A percentile compares a stretch with the other conserved stretches of the same genome.
Conservation (phyloP, 2,113 vertebrate species). For the Trichomycterus rosablanca region DNA sequence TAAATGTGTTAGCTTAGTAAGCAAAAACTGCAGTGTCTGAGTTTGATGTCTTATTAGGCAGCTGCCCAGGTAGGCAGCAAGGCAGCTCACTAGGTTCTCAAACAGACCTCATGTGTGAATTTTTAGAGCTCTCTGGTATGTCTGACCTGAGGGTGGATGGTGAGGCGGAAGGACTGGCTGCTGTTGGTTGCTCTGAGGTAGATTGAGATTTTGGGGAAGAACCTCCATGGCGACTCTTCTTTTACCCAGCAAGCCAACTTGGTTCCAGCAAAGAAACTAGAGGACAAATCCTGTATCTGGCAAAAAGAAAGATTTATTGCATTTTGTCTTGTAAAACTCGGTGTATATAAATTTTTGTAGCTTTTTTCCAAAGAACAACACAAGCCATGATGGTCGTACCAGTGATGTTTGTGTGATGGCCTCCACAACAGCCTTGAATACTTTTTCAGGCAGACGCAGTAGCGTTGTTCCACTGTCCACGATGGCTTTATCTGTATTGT, state of each 20-base stretch:
- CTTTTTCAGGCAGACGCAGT: constrained; percentile 87
- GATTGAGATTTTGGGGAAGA: constrained; percentile 93
- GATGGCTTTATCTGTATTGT: constrained; percentile 93
- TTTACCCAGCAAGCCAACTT: constrained; percentile 92
- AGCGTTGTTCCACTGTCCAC: constrained; percentile 96
- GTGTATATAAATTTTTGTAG: no score
- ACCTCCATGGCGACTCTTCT: constrained; percentile 80
- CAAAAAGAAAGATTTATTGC: not conserved
- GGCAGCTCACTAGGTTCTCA: no score
- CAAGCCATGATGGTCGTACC: no score
- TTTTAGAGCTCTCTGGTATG: no score
- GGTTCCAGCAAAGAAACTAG: constrained; percentile 87
- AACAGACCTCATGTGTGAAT: no score
- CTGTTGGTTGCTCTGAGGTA: constrained; percentile 86
- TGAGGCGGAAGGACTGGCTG: constrained; percentile 87
- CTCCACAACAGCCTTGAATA: constrained; percentile 84
- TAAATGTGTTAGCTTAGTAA: no score
- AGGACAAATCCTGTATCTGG: constrained; percentile 86
- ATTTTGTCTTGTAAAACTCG: no score
- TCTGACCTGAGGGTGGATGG: constrained; percentile 86
- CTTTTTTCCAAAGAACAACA: no score
- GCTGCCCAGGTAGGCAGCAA: no score
- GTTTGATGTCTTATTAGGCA: no score
- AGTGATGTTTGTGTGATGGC: constrained; percentile 79
- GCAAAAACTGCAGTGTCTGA: no score